Conservation (phyloP, 2,113 vertebrate species). For the Alexandromys fortis region DNA sequence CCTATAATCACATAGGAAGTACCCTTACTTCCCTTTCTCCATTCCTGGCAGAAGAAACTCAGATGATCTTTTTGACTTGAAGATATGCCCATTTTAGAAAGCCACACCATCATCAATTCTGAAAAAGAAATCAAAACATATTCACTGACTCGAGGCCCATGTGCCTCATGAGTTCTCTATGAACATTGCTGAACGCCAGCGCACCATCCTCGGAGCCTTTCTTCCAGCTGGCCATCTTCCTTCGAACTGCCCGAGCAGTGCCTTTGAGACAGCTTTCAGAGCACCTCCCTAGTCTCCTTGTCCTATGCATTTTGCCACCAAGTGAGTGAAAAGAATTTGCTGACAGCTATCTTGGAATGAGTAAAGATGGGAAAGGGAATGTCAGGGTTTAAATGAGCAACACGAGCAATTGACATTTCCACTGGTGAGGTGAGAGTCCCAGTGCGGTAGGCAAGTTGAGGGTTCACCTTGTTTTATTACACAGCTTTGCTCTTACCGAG, state of each 20-base stretch:
- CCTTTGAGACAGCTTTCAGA: conserved; percentile 58
- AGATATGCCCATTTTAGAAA: conserved; percentile 73
- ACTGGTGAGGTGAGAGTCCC: conserved; percentile 71
- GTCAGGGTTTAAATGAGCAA: conserved; percentile 63
- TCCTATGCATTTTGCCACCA: conserved; percentile 63
- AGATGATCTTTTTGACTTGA: conserved; percentile 67
- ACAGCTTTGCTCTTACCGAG: conserved; percentile 65
- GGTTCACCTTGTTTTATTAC: conserved; percentile 71
- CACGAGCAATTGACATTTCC: conserved; percentile 57
- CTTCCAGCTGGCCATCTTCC: conserved; percentile 59
- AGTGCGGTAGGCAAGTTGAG: conserved; percentile 59
- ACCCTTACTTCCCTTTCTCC: conserved; percentile 33
- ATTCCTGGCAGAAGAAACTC: conserved; percentile 61
- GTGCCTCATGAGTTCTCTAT: conserved; percentile 70
- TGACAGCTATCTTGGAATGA: conserved; percentile 65
- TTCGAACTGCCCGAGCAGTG: conserved; percentile 36
- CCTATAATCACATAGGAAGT: neutral
- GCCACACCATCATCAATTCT: conserved; percentile 73
- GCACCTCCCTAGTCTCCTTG: conserved; percentile 52
- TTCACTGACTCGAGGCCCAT: conserved; percentile 55
- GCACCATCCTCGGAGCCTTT: conserved; percentile 35
- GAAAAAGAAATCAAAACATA: conserved; percentile 61
- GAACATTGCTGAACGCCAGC: conserved; percentile 52
- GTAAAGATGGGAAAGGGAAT: conserved; percentile 65
- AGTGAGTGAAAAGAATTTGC: conserved; percentile 56